Base-by-base conservation (phyloP, 2,113 vertebrate species). In the Crocuta crocuta region DNA sequence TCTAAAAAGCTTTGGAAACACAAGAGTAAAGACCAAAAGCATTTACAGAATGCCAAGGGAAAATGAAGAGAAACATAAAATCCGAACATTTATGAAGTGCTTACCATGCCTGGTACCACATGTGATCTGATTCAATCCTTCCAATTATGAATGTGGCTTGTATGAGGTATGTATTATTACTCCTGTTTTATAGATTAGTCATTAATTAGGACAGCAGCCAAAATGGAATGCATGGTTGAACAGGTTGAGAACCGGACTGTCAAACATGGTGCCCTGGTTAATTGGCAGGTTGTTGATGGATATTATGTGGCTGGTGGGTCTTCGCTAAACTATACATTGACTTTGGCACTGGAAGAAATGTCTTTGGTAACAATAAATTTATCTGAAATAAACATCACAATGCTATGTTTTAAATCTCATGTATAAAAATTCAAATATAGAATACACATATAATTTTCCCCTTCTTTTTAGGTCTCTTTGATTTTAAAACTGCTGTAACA, bases 401-500 rank as follows among this genome's bases (percentile, higher is more conserved):
- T 95, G 97, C 96, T 97, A 92, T 97, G 93, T 58, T 97, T 97
- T 96, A 97, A 97, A 86, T 94, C 92, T 97, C 76, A 73, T 96
- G 88, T 93, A 95, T 95, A 97, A 96, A 97, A 97, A 98, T 96
- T 97, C 94, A 94, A 96, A 94, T 92, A 71, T 48, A 74, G 91
- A 97, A 91, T 95, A 94, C 91, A 97, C 96, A 85, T 97, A 97
- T 97, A 97, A 97, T 97, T 97, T 97, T 5, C 91, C 90, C 92
- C 70, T 97, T 95, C 84, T 71, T 97, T 96, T 91, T 91, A 86
- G 96, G 91, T 92, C 93, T 85, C 94, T 98, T 98, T 98, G 97
- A 98, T 97, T 97, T 98, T 97, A 95, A 98, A 97, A 96, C 94
- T 79, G 84, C 96, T 88, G 66, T 94, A 97, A 98, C 95, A 97